A percentile compares a stretch with the other conserved stretches of the same genome.
phyloP scores from a whole-genome alignment of 2,888 invertebrate species.

The Panorpa germanica region DNA sequence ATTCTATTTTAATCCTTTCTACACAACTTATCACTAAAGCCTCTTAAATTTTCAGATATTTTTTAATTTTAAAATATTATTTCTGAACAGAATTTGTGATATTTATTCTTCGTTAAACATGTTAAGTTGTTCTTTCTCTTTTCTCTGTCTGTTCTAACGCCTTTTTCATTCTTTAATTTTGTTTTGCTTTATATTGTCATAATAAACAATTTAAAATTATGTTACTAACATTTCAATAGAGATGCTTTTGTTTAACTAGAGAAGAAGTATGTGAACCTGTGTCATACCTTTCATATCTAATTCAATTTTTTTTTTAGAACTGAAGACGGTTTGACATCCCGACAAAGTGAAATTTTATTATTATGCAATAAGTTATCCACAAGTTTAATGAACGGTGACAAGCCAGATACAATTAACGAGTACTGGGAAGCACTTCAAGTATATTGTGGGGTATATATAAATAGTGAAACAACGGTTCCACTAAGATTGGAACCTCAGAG shows the following conservation, averaged over 20 bases:
- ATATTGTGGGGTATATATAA: conserved; percentile 88
- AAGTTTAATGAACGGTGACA: conserved; percentile 74
- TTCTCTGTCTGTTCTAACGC: not conserved
- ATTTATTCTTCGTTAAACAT: too few species aligned
- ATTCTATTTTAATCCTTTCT: conserved; percentile 4
- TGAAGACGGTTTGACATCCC: conserved; percentile 95
- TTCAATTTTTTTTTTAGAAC: conserved; percentile 40
- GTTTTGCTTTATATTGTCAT: too few species aligned
- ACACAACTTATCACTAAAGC: too few species aligned
- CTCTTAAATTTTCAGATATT: too few species aligned
- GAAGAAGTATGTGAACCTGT: too few species aligned
- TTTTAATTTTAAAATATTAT: too few species aligned
- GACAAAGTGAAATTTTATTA: conserved; percentile 85
- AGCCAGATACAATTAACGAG: conserved; percentile 78
- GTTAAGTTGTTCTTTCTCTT: too few species aligned
- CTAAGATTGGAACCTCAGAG: conserved; percentile 80
- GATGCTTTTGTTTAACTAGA: too few species aligned
- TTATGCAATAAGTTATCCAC: conserved; percentile 86
- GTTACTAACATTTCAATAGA: too few species aligned
- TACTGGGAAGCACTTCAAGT: conserved; percentile 95
- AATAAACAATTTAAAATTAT: too few species aligned
- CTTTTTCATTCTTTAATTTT: conserved; percentile 12
- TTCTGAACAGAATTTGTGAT: too few species aligned
- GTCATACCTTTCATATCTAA: too few species aligned
- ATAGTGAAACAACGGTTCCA: conserved; percentile 91